phyloP scores from a whole-genome alignment of 2,797 vertebrate species.

The Tolypeutes matacus region DNA sequence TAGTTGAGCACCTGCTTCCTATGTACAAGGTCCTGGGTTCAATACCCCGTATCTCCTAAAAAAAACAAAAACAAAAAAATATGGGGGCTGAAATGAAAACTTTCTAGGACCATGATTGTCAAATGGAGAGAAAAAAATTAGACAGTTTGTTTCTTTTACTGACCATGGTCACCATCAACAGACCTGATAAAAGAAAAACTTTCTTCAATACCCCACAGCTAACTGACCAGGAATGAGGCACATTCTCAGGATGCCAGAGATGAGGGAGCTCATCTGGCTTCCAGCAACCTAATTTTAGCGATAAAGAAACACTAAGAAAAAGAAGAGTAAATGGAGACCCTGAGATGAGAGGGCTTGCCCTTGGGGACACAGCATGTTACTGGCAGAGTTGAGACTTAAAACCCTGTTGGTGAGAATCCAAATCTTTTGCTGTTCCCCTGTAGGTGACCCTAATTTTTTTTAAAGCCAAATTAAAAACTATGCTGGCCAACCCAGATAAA shows the following conservation, averaged over 20 bases:
- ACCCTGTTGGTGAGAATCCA: background rate
- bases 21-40: no score
- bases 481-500: background rate
- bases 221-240: background rate
- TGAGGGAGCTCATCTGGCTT: background rate
- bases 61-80: no score
- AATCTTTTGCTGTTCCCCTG: background rate
- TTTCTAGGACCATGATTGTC: background rate
- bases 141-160: background rate
- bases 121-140: background rate
- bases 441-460: background rate
- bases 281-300: background rate
- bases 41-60: no score
- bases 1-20: no score
- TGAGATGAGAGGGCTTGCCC: no score
- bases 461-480: slow-evolving; percentile 41
- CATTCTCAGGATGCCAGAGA: background rate
- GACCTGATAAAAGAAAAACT: background rate
- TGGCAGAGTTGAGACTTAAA: background rate
- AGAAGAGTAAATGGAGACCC: background rate
- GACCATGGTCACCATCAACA: background rate
- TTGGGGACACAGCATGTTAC: fast-evolving
- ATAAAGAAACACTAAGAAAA: background rate
- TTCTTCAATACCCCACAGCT: background rate
- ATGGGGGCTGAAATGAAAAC: background rate